Percentiles rank a stretch among this genome's conserved stretches.
Conservation (phyloP, 2,888 invertebrate species). For the Scaptomyza parva region DNA sequence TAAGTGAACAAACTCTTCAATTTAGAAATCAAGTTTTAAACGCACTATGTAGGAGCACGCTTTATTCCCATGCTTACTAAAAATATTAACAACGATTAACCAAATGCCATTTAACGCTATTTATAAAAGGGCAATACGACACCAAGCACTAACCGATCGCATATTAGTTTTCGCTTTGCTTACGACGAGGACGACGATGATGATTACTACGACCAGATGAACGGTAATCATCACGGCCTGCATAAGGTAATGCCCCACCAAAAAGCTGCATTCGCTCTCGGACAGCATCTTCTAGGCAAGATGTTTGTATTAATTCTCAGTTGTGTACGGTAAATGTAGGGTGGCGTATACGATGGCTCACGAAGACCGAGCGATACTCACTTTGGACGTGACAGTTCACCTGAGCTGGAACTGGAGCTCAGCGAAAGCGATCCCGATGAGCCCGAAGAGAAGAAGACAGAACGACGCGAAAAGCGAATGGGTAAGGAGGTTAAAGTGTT, state of each 20-base stretch:
- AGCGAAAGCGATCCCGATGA: slow-evolving; percentile 88
- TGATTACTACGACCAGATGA: slow-evolving; percentile 61
- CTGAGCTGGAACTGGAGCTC: slow-evolving; percentile 87
- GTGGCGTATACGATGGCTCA: slow-evolving; percentile 79
- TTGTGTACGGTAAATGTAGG: slow-evolving; percentile 54
- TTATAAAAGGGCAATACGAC: slow-evolving; percentile 74
- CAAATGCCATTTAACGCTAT: slow-evolving; percentile 65
- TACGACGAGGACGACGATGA: slow-evolving; percentile 83
- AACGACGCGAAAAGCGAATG: slow-evolving; percentile 90
- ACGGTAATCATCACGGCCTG: slow-evolving; percentile 47
- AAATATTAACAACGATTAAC: slow-evolving; percentile 63
- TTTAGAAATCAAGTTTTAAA: slow-evolving; percentile 2
- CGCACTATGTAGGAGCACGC: slow-evolving; percentile 11
- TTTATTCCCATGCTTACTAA: slow-evolving; percentile 30
- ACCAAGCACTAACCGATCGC: slow-evolving; percentile 79
- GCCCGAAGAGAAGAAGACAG: slow-evolving; percentile 87
- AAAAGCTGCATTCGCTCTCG: slow-evolving; percentile 21
- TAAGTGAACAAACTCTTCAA: background rate
- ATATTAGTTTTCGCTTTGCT: slow-evolving; percentile 84
- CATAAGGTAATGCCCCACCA: slow-evolving; percentile 66
- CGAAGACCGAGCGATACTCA: slow-evolving; percentile 83
- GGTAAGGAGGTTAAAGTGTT: slow-evolving; percentile 84
- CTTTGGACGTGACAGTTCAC: slow-evolving; percentile 86
- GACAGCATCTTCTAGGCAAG: slow-evolving; percentile 6
- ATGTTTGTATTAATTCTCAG: slow-evolving; percentile 14